phyloP scores from a whole-genome alignment of 2,797 vertebrate species.

The Pitangus sulphuratus region DNA sequence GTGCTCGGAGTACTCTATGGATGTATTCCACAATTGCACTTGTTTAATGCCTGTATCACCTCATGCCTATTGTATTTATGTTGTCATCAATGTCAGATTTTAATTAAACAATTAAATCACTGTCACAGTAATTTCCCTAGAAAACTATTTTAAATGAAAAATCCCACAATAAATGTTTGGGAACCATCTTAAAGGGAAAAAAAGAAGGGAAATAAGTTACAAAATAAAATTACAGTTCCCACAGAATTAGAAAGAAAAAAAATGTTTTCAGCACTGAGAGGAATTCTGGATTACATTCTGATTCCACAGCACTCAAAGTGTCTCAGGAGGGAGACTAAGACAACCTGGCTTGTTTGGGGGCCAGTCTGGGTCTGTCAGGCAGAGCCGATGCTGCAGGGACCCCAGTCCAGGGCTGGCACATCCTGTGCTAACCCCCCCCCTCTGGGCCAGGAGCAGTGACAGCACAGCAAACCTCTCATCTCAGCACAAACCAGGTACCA shows the following conservation, averaged over 20 bases:
- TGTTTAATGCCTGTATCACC: conserved; percentile 56
- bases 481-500: not conserved
- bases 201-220: conserved; percentile 21
- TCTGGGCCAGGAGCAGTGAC: not conserved
- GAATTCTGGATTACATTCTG: not conserved
- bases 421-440: not conserved
- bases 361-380: not conserved
- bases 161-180: conserved; percentile 60
- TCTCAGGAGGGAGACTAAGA: not conserved
- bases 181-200: conserved; percentile 38
- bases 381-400: fast-evolving
- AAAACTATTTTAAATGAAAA: conserved; percentile 71
- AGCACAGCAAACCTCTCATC: not conserved
- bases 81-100: conserved; percentile 70
- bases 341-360: not conserved
- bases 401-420: not conserved
- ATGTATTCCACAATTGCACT: conserved; percentile 52
- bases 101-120: conserved; percentile 72
- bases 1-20: conserved; percentile 19
- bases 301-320: not conserved
- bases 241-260: conserved; percentile 41
- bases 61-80: conserved; percentile 62
- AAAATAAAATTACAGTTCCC: conserved; percentile 49
- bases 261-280: conserved; percentile 32
- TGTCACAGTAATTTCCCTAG: conserved; percentile 62